phyloP scores from a whole-genome alignment of 1,140 invertebrate genomes.

The Muscidifurax raptorellus region DNA sequence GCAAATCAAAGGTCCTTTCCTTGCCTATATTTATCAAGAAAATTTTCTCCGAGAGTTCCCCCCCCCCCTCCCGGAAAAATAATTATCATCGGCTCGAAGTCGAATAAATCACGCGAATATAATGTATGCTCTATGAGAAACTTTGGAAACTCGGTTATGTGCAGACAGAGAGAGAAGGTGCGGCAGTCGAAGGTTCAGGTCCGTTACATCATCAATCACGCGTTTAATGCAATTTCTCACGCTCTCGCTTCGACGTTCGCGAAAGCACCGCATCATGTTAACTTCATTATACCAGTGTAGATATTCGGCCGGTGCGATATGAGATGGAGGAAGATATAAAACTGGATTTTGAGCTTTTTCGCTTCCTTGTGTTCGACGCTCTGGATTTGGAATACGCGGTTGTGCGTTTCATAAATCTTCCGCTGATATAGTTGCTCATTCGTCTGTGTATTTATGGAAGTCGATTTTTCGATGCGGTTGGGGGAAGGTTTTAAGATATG shows the following conservation, averaged over 20 bases:
- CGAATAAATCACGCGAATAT: conserved; percentile 16
- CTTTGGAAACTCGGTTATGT: neutral
- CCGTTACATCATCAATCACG: conserved; percentile 38
- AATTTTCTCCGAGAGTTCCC: no score
- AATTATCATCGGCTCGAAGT: neutral
- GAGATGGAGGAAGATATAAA: neutral
- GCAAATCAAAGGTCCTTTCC: neutral
- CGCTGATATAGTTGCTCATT: neutral
- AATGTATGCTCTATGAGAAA: neutral
- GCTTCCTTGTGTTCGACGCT: neutral
- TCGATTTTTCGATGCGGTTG: neutral
- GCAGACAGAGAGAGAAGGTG: neutral
- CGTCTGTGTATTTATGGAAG: neutral
- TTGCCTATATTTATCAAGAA: no score
- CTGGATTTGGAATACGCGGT: neutral
- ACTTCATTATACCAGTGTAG: conserved; percentile 34
- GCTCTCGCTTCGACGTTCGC: conserved; percentile 10
- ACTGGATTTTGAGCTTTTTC: neutral
- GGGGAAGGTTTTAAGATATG: neutral
- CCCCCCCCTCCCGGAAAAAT: neutral
- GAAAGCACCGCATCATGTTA: conserved; percentile 38
- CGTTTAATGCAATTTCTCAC: conserved; percentile 43
- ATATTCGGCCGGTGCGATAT: neutral
- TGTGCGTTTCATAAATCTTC: neutral
- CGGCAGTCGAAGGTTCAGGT: neutral